Base-by-base conservation (phyloP, 2,888 invertebrate genomes). In the Cetonia aurata region DNA sequence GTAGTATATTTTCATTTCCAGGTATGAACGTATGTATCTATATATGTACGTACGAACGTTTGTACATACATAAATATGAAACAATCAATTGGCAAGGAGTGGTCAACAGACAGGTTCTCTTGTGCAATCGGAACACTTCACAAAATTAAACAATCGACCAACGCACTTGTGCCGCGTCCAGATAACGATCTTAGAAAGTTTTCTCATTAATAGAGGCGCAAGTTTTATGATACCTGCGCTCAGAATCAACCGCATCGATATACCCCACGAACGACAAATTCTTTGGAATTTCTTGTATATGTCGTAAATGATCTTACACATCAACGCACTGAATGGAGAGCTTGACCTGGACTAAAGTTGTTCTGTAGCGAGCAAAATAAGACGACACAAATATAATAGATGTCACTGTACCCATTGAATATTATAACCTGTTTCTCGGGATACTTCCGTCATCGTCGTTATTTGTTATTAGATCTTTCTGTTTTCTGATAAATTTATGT, bases 81-180 rank as follows among this genome's bases (percentile, higher is more conserved):
- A 79, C 78, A 79, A 79, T 79, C 77, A 76, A 75, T 72, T 72
- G 72, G 62, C 69, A 73, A 77, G 77, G 77, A 75, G 77, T 75
- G 77, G 77, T 72, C 66, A 59, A 69, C 66, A 50, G 69, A 73
- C 74, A 74, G 74, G 75, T 73, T 75, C 67, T 70, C 68, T 78
- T 77, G 76, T 73, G 76, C 74, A 78, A 78, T 70, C 57, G 62
- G 50, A 73, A 73, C 74, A 74, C 75, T 71, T 73, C 72, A 75
- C 75, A 71, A 75, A 77, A 75, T 76, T 77, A 74, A 77, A 77
- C 75, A 77, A 77, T 77, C 77, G 71, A 67, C 76, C 77, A 77
- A 75, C 76, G 76, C 76, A 75, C 74, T 69, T 52, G 17, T 31
- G 25, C 15, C 25, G 31, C 41, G 46, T 46, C 12, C 12, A 50